Percentiles rank a stretch among this genome's conserved stretches.
phyloP scores from a whole-genome alignment of 2,888 invertebrate species.

The Galerucella pusilla region DNA sequence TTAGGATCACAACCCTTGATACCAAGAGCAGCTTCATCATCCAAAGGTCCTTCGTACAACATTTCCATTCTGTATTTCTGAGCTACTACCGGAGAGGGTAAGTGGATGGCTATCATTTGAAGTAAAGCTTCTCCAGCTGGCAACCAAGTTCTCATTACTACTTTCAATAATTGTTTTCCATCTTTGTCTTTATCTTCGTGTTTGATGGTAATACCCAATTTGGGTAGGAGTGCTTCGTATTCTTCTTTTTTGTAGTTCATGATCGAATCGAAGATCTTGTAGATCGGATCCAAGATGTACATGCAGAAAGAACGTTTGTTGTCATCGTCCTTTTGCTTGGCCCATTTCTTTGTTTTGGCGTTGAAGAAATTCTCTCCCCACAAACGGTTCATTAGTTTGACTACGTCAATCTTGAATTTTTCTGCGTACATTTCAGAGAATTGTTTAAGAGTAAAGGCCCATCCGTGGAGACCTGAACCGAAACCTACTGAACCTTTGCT shows the following conservation, averaged over 20 bases:
- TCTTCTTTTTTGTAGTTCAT: conserved; percentile 82
- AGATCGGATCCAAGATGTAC: conserved; percentile 99
- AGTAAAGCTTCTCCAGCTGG: conserved; percentile 99
- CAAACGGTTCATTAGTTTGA: conserved; percentile 95
- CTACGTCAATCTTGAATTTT: conserved; percentile 97
- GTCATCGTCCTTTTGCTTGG: conserved; percentile 88
- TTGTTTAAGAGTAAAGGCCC: conserved; percentile 99
- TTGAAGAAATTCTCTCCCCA: conserved; percentile 98
- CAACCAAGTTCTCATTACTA: conserved; percentile 99
- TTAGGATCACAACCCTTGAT: conserved; percentile 90
- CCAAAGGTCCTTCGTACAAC: conserved; percentile 98
- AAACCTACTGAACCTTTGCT: conserved; percentile 99
- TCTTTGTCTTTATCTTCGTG: conserved; percentile 97
- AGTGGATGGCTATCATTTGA: conserved; percentile 99
- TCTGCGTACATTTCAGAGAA: conserved; percentile 99
- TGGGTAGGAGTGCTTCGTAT: conserved; percentile 85
- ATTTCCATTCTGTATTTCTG: conserved; percentile 99
- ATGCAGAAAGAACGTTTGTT: conserved; percentile 98
- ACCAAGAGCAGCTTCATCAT: conserved; percentile 81
- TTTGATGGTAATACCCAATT: conserved; percentile 91
- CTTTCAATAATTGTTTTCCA: conserved; percentile 95
- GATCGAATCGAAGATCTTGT: conserved; percentile 87
- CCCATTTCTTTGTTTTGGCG: conserved; percentile 97
- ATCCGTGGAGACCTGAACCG: conserved; percentile 99
- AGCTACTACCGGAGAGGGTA: conserved; percentile 98